Conservation (phyloP, 2,113 vertebrate genomes). For the Carettochelys insculpta region DNA sequence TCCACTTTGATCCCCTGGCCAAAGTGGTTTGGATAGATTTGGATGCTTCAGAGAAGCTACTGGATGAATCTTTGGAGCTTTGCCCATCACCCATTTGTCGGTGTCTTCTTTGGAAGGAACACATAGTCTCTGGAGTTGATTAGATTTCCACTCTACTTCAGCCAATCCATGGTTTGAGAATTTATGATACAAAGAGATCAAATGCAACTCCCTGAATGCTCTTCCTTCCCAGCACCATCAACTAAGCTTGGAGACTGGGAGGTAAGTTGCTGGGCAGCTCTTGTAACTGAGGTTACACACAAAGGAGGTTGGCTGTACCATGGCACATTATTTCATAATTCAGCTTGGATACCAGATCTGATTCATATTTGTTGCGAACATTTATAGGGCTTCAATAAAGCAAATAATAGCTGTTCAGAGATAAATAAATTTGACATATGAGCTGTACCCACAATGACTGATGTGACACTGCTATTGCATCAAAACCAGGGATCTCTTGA, state of each 20-base stretch:
- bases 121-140: neutral
- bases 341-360: neutral
- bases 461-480: no score
- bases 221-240: neutral
- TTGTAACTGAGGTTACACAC: neutral
- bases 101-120: neutral
- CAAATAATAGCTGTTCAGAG: neutral
- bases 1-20: neutral
- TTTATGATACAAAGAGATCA: neutral
- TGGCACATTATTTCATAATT: no score
- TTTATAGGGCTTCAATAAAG: neutral
- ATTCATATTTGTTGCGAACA: neutral
- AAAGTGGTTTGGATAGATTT: neutral
- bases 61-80: neutral
- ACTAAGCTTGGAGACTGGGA: neutral
- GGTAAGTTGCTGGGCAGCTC: neutral
- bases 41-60: neutral
- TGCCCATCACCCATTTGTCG: neutral
- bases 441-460: neutral
- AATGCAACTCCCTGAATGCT: neutral
- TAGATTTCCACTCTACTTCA: neutral
- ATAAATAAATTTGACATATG: neutral
- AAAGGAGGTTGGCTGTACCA: neutral
- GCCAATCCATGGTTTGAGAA: neutral
- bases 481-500: no score